phyloP scores from a whole-genome alignment of 2,888 invertebrate species.

The Campoletis raptor region DNA sequence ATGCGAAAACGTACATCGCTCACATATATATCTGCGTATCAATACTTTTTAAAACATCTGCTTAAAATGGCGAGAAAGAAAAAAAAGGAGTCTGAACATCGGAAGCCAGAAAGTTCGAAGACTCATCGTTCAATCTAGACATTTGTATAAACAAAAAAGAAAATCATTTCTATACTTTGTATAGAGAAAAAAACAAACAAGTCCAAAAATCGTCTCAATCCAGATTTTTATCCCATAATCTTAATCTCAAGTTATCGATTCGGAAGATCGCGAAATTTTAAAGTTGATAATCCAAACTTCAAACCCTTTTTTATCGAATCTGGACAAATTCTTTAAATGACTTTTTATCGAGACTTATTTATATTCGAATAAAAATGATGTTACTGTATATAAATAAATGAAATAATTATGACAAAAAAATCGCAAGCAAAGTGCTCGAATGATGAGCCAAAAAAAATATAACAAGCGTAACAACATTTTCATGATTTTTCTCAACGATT shows the following conservation, averaged over 20 bases:
- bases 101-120: constrained; percentile 2
- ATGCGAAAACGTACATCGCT: constrained; percentile 37
- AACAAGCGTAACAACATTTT: background rate
- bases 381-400: background rate
- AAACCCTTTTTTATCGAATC: too few relatives aligned
- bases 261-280: too few relatives aligned
- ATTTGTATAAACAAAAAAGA: background rate
- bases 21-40: background rate
- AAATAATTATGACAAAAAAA: background rate
- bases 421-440: background rate
- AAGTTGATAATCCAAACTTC: too few relatives aligned
- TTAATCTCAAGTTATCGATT: too few relatives aligned
- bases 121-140: background rate
- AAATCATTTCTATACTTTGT: too few relatives aligned
- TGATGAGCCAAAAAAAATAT: background rate
- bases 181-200: background rate
- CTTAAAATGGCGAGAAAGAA: constrained; percentile 25
- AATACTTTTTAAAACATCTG: constrained; percentile 1
- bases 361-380: background rate
- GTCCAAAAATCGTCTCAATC: background rate
- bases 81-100: constrained; percentile 15
- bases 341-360: background rate
- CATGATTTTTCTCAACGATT: constrained; percentile 12
- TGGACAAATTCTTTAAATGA: background rate
- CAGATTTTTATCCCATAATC: background rate